Base-by-base conservation (phyloP, 2,797 vertebrate species). In the Alouatta caraya region DNA sequence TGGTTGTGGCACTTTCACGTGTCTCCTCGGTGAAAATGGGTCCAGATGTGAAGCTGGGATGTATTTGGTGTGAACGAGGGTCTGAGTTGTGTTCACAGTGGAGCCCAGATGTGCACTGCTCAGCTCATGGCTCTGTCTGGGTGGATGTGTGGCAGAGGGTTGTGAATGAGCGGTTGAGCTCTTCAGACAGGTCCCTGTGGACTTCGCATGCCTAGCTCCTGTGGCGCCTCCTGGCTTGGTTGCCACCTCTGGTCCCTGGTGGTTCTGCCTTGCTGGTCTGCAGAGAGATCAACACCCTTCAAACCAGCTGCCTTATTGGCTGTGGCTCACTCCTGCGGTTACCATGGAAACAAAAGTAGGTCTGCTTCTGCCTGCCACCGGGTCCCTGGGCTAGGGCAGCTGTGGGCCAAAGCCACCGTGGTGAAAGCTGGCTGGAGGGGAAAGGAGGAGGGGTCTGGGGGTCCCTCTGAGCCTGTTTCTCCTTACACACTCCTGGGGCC, bases 311-410 rank as follows among this genome's bases (percentile, higher is more conserved):
- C 96, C 94, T 96, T 46, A 75, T 93, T 98, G 97, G 97, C 98
- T 94, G 79, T 28, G 0, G 93, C 97, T 96, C 96, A 52, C 94
- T 97, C 24, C 96, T 97, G 94, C 52, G 30, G 98, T 98, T 98
- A 97, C 94, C 95, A 97, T 97, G 98, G 98, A 97, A 98, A 98
- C 98, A 30, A 76, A 96, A 98, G 97, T 94, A 95, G 98, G 97
- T 94, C 97, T 97, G 97, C 96, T 97, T 94, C 97, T 96, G 93
- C 90, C 96, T 97, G 96, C 95, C 93, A 96, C 80, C 24, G 33
- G 93, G 97, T 97, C 95, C 93, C 97, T 96, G 97, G 96, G 97
- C 83, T 93, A 96, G 97, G 97, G 97, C 95, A 95, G 95, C 95
- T 92, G 79, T 84, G 96, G 97, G 97, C 93, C 96, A 93, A 79